These are phyloP conservation scores for Pseudopodoces humilis DNA, from an alignment of 2,113 vertebrate species.

Conservation along the genomic window DNA sequence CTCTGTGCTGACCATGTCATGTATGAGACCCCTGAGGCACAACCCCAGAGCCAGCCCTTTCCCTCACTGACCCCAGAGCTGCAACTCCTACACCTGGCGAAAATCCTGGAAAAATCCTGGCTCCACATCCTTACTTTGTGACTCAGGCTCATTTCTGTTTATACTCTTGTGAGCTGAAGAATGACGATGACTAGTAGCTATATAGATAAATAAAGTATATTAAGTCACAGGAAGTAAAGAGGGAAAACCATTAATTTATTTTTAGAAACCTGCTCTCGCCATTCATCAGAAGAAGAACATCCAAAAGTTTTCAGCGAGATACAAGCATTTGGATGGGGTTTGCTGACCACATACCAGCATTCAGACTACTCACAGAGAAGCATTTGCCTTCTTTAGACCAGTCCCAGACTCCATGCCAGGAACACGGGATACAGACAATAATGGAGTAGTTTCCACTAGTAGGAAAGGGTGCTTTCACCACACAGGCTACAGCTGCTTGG, in stretches of 20 bases:
- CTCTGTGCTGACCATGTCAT: not conserved
- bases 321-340: constrained; percentile 59
- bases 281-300: constrained; percentile 69
- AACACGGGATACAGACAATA: not conserved
- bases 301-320: constrained; percentile 56
- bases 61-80: fast-evolving
- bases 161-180: constrained; percentile 7
- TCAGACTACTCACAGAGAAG: constrained; percentile 33
- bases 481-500: not conserved
- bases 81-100: not conserved
- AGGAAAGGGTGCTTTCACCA: not conserved
- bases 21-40: not conserved
- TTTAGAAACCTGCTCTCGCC: constrained; percentile 73
- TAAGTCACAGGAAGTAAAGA: constrained; percentile 60
- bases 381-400: constrained; percentile 45
- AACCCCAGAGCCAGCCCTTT: not conserved
- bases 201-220: constrained; percentile 59
- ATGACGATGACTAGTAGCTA: constrained; percentile 20
- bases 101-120: constrained; percentile 28
- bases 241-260: constrained; percentile 66
- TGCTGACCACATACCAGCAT: constrained; percentile 39
- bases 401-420: constrained; percentile 3
- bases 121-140: not conserved
- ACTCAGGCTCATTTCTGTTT: constrained; percentile 21
- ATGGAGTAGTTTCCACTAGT: not conserved